phyloP scores from a whole-genome alignment of 2,113 vertebrate genomes.

The Pristiophorus japonicus region DNA sequence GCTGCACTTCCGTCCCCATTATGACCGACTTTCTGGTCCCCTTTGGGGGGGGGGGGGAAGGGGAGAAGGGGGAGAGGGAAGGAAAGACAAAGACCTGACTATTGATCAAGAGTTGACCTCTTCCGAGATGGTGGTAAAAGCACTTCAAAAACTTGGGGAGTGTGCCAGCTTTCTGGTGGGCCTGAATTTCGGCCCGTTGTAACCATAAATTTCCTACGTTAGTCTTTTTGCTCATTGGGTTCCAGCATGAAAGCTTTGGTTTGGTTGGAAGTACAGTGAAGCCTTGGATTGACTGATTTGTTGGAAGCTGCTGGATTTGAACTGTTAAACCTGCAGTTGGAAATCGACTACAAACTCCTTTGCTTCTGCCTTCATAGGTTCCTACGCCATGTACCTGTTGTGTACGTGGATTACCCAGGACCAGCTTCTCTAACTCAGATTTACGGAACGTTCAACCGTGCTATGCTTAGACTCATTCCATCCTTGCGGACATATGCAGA shows the following conservation, averaged over 20 bases:
- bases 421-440: conserved; percentile 96
- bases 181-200: too few relatives aligned
- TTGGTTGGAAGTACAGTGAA: background rate
- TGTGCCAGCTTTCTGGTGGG: too few relatives aligned
- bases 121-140: too few relatives aligned
- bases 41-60: too few relatives aligned
- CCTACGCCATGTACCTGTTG: conserved; percentile 89
- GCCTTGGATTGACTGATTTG: background rate
- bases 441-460: conserved; percentile 95
- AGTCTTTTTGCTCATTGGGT: too few relatives aligned
- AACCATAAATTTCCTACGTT: background rate
- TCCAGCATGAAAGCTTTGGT: background rate
- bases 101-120: too few relatives aligned
- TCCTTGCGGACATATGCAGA: conserved; percentile 89
- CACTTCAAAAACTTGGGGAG: too few relatives aligned
- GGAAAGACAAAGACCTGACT: too few relatives aligned
- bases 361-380: conserved; percentile 60
- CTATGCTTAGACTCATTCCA: conserved; percentile 91
- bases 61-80: too few relatives aligned
- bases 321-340: background rate
- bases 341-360: background rate
- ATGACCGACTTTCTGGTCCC: too few relatives aligned
- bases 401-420: conserved; percentile 96
- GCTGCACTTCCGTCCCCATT: too few relatives aligned
- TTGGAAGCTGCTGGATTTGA: background rate